phyloP scores from a whole-genome alignment of 2,797 vertebrate species.

The Pygocentrus nattereri region DNA sequence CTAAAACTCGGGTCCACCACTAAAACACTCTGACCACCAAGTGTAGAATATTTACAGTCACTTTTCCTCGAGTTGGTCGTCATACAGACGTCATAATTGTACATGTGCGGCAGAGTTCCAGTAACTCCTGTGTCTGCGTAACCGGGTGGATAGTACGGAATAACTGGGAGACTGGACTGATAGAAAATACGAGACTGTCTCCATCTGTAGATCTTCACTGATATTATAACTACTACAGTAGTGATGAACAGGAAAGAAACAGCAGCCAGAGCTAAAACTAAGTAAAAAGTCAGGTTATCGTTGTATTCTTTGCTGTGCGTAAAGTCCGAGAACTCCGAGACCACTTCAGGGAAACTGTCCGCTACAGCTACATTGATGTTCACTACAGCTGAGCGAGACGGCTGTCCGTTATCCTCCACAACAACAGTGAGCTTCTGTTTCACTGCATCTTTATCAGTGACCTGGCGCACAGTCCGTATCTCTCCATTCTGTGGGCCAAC shows the following conservation, averaged over 20 bases:
- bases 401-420: slow-evolving; percentile 77
- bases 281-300: slow-evolving; percentile 53
- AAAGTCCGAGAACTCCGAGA: slow-evolving; percentile 56
- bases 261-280: slow-evolving; percentile 50
- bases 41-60: slow-evolving; percentile 64
- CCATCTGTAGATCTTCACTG: slow-evolving; percentile 62
- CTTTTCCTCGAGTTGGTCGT: slow-evolving; percentile 52
- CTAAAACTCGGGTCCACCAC: slow-evolving; percentile 44
- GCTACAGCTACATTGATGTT: slow-evolving; percentile 66
- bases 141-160: slow-evolving; percentile 64
- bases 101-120: no score
- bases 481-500: slow-evolving; percentile 67
- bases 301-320: slow-evolving; percentile 63
- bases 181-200: slow-evolving; percentile 52
- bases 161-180: slow-evolving; percentile 59
- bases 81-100: no score
- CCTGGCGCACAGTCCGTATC: slow-evolving; percentile 53
- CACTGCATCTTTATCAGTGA: slow-evolving; percentile 75
- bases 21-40: slow-evolving; percentile 47
- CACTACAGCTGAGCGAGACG: slow-evolving; percentile 64
- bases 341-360: slow-evolving; percentile 63
- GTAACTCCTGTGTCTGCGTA: no score
- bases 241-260: slow-evolving; percentile 61
- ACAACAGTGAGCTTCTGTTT: slow-evolving; percentile 76
- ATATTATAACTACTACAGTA: slow-evolving; percentile 52